phyloP scores from a whole-genome alignment of 2,888 invertebrate species.

The Pandemis corylana region DNA sequence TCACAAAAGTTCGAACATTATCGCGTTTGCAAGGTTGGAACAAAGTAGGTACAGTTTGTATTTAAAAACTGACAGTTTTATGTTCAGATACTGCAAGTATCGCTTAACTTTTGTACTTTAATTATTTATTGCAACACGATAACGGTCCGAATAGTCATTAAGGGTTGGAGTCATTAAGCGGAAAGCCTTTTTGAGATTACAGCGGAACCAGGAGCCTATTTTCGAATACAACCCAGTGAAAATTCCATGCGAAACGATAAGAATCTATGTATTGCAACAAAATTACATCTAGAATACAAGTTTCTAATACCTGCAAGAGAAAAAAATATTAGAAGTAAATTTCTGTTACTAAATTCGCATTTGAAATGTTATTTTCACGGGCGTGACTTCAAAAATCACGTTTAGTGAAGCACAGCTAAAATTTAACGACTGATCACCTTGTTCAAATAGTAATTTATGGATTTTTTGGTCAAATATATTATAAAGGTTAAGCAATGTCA shows the following conservation, averaged over 20 bases:
- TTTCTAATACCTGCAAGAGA: no score
- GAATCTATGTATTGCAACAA: no score
- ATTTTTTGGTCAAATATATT: no score
- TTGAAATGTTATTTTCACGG: no score
- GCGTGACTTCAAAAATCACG: no score
- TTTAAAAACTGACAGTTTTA: slow-evolving; percentile 12
- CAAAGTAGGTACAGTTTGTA: slow-evolving; percentile 13
- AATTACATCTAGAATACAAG: no score
- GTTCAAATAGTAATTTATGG: neutral
- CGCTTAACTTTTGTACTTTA: neutral
- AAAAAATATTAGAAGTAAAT: no score
- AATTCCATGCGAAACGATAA: no score
- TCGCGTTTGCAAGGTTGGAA: slow-evolving; percentile 6
- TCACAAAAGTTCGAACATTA: slow-evolving; percentile 15
- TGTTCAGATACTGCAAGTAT: slow-evolving; percentile 1
- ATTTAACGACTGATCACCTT: neutral
- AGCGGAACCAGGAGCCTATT: neutral
- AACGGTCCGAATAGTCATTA: slow-evolving; percentile 5
- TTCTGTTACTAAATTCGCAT: no score
- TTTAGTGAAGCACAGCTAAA: neutral
- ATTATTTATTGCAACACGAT: slow-evolving; percentile 2
- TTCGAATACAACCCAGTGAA: no score
- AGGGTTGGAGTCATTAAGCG: slow-evolving; percentile 3
- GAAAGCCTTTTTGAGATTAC: slow-evolving; percentile 3
- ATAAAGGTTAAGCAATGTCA: no score